These are phyloP conservation scores for Calidris pugnax DNA, from an alignment of 2,113 vertebrate genomes.

Conservation along the genomic window DNA sequence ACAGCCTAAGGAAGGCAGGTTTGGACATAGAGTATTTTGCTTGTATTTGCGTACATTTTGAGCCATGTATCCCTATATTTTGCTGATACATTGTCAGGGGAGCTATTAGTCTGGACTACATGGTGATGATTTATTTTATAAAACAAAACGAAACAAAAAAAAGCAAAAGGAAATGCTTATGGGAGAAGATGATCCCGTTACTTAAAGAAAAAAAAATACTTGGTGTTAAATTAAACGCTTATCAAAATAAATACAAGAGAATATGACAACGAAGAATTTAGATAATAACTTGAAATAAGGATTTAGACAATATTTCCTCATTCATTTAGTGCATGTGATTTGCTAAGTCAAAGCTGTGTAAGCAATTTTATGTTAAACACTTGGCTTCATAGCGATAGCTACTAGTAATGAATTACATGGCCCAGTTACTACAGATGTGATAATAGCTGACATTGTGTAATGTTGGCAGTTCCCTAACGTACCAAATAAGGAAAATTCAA, in stretches of 20 bases:
- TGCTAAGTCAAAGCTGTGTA: background rate
- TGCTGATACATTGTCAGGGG: background rate
- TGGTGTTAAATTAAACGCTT: background rate
- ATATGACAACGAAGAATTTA: background rate
- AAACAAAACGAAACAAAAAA: background rate
- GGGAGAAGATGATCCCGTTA: background rate
- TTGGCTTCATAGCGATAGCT: background rate
- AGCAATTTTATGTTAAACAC: background rate
- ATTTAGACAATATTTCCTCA: background rate
- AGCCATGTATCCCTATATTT: background rate
- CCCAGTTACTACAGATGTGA: background rate
- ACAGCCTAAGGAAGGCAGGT: background rate
- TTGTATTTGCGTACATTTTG: background rate
- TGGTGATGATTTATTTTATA: background rate
- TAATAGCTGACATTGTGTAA: background rate
- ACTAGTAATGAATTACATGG: background rate
- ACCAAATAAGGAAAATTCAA: background rate
- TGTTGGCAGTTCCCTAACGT: background rate
- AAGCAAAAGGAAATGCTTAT: background rate
- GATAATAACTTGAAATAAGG: background rate
- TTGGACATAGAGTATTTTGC: background rate
- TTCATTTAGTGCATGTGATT: background rate
- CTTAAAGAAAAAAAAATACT: background rate
- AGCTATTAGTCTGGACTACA: conserved; percentile 11
- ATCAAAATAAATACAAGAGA: background rate